These are phyloP conservation scores for Pollenia labialis DNA, from an alignment of 2,888 invertebrate genomes.

Conservation along the genomic window DNA sequence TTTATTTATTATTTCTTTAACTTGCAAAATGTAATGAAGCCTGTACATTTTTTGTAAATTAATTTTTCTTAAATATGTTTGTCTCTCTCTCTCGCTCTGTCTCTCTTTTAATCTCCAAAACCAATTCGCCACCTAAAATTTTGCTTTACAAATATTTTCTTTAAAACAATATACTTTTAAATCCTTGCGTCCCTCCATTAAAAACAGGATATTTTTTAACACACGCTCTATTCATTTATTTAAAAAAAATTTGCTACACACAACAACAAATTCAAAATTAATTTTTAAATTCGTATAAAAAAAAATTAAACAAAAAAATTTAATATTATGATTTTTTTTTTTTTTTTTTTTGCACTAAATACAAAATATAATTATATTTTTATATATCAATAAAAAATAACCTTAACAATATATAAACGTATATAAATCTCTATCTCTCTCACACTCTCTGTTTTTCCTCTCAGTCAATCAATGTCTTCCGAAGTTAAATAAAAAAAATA, in stretches of 20 bases:
- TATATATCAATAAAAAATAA: slow-evolving; percentile 41
- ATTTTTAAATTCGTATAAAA: slow-evolving; percentile 9
- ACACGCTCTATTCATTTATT: slow-evolving; percentile 66
- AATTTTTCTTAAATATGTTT: slow-evolving; percentile 57
- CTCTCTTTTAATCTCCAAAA: slow-evolving; percentile 44
- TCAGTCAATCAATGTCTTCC: slow-evolving; percentile 72
- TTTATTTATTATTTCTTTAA: slow-evolving; percentile 75
- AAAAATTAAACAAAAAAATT: slow-evolving; percentile 25
- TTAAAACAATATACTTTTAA: slow-evolving; percentile 21
- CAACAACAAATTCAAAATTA: slow-evolving; percentile 52
- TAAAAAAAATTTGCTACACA: slow-evolving; percentile 58
- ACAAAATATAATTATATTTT: slow-evolving; percentile 25
- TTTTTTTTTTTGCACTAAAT: slow-evolving; percentile 59
- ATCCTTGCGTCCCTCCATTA: neutral
- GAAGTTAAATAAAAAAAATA: slow-evolving; percentile 53
- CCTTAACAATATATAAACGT: slow-evolving; percentile 40
- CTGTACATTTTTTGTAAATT: slow-evolving; percentile 61
- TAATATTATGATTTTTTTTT: slow-evolving; percentile 44
- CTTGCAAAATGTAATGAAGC: slow-evolving; percentile 69
- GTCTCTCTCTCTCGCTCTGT: slow-evolving; percentile 12
- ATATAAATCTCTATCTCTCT: slow-evolving; percentile 63
- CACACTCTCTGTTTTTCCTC: slow-evolving; percentile 69
- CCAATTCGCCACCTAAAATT: slow-evolving; percentile 64
- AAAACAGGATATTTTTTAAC: slow-evolving; percentile 42
- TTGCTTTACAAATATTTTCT: slow-evolving; percentile 62